phyloP scores from a whole-genome alignment of 1,140 invertebrate species.

The Eueides isabella region DNA sequence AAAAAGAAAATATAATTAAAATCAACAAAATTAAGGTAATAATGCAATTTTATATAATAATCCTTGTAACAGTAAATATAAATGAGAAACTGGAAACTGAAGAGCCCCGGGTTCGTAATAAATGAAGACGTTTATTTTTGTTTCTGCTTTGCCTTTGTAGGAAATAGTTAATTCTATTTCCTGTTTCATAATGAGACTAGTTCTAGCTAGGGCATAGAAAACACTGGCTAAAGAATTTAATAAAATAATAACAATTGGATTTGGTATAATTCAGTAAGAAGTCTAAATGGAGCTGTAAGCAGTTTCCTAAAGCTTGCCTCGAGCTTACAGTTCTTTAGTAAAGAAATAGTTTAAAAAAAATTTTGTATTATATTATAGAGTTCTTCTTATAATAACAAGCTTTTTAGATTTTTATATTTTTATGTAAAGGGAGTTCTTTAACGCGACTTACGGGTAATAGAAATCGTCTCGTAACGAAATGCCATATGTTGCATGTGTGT shows the following conservation, averaged over 20 bases:
- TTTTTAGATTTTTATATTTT: no score
- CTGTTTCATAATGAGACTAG: conserved; percentile 1
- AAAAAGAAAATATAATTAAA: no score
- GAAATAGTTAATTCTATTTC: conserved; percentile 1
- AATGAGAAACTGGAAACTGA: conserved; percentile 1
- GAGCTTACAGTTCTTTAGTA: not conserved
- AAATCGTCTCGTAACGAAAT: no score
- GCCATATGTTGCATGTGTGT: no score
- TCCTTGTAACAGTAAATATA: not conserved
- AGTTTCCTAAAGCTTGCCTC: not conserved
- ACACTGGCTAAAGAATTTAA: not conserved
- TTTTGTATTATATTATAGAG: no score
- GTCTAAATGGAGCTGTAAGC: not conserved
- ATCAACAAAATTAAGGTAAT: not conserved
- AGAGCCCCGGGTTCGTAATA: not conserved
- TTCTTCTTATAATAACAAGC: no score
- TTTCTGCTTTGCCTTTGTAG: conserved; percentile 4
- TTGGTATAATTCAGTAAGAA: not conserved
- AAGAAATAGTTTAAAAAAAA: not conserved
- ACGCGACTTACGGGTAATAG: no score
- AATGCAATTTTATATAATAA: not conserved
- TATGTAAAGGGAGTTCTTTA: no score
- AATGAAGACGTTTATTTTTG: not conserved
- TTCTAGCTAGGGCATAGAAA: not conserved
- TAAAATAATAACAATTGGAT: not conserved